Base-by-base conservation (phyloP, 2,797 vertebrate genomes). In the Falco berigora region DNA sequence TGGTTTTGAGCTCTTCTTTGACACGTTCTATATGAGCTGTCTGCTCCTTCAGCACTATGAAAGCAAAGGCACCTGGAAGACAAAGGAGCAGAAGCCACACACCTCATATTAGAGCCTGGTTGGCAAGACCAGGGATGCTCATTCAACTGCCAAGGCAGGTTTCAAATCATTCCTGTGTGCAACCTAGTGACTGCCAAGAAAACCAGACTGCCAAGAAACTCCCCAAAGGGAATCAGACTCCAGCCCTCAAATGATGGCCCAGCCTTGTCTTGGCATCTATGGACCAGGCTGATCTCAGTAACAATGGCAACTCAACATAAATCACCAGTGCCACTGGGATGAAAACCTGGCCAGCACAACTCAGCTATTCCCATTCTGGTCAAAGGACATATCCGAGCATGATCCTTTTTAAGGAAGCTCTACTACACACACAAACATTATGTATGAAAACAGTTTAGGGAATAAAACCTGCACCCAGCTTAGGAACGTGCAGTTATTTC, bases 1-100 rank as follows among this genome's bases (percentile, higher is more conserved):
- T 97, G 25, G 67, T 46, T 80, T 97, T 98, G 23, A 99, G 98
- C 71, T 99, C 98, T 61, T 97, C 95, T 56, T 97, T 89, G 76
- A 99, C 92, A 10, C 52, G 40, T 34, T 98, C 98, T 44, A 24
- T 17, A 18, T 92, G 12, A 23, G 90, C n/a, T 4, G 38, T 61
- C 4, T 92, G 92, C 23, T 99, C 98, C 96, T 99, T 99, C 61
- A 99, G 92, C 92, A 99, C 99, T 85, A 99, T 91, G 88, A 99
- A 99, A 68, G 98, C 99, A 96, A 99, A 99, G 16, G 99, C 98
- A 64, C 98, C 99, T 99, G 96, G 49, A 96, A 92, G 90, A 81
- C 90, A 77, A 90, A n/a, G 44, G 50, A 90, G 71, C 73, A 80
- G 72, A 76, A 59, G 18, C 32, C 46, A 71, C 17, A 53, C 52